Evolutionary conservation across 2,888 invertebrate species (phyloP), one percentile per base, ranked within the genome.

Genomic region (Muschampia plurimacula): DNA sequence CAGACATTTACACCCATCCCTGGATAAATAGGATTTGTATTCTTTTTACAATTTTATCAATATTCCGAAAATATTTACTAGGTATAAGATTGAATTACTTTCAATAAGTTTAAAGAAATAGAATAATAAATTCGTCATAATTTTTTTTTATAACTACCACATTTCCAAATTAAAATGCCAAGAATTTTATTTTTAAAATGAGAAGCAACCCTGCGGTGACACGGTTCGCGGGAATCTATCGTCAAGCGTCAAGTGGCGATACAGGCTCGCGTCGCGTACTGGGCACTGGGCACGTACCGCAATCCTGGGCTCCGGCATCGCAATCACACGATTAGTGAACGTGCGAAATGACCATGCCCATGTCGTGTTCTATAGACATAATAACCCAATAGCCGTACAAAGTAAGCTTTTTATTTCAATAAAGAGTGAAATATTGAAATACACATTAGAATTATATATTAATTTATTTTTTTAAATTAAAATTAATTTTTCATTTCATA

Each of bases 191-290:
- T 39, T 39, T 4, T 6, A 39, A 7, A 63, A 63, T n/a, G 6
- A 3, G 46, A 28, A 22, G 22, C 70, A 70, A 46, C 70, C 70
- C 70, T 70, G 32, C 22, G 22, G 22, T 22, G 22, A 22, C 22
- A 67, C 72, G 72, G 49, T 72, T 72, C 67, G 67, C 66, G 67
- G 66, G 66, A 72, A 72, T 70, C 72, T 67, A 62, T 67, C 22
- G 22, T 22, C 22, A 22, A 22, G 22, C 66, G 66, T 71, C 57
- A 71, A 71, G 71, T 71, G 71, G 71, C 65, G 52, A 52, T 52
- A 66, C 65, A 71, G 70, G 55, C 9, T 3, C 66, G n/a, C 63
- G 22, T 22, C 22, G 22, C 22, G 22, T 22, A 22, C 22, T 22
- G 22, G 22, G 41, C 12, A 28, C 32, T 39, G 49, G n/a, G 12